Conservation (phyloP, 2,113 vertebrate species). For the Ictalurus punctatus region DNA sequence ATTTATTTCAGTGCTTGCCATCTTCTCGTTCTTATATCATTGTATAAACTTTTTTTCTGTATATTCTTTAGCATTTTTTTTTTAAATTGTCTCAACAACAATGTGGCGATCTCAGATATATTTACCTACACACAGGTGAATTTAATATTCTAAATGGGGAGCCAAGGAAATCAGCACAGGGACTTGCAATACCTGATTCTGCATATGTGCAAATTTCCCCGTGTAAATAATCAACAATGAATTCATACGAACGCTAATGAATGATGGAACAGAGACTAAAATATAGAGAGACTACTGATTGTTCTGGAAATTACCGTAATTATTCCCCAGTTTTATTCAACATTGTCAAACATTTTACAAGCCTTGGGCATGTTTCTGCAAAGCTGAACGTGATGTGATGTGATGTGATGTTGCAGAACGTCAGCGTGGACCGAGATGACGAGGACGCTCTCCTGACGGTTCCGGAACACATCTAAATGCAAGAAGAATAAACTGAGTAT, state of each 20-base stretch:
- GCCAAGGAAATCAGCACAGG: no score
- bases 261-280: background rate
- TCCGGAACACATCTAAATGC: slow-evolving; percentile 69
- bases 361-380: background rate
- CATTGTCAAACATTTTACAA: background rate
- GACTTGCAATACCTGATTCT: background rate
- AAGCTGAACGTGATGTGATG: background rate
- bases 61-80: no score
- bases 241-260: background rate
- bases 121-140: background rate
- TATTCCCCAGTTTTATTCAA: background rate
- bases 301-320: background rate
- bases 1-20: background rate
- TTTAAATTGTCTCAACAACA: no score
- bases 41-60: no score
- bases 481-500: background rate
- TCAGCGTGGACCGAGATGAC: slow-evolving; percentile 77
- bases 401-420: slow-evolving; percentile 69
- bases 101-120: no score
- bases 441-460: slow-evolving; percentile 78
- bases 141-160: background rate
- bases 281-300: no score
- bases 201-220: background rate
- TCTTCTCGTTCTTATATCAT: no score
- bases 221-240: background rate